These are phyloP conservation scores for Idaea biselata DNA, from an alignment of 2,888 invertebrate genomes.

Conservation along the genomic window DNA sequence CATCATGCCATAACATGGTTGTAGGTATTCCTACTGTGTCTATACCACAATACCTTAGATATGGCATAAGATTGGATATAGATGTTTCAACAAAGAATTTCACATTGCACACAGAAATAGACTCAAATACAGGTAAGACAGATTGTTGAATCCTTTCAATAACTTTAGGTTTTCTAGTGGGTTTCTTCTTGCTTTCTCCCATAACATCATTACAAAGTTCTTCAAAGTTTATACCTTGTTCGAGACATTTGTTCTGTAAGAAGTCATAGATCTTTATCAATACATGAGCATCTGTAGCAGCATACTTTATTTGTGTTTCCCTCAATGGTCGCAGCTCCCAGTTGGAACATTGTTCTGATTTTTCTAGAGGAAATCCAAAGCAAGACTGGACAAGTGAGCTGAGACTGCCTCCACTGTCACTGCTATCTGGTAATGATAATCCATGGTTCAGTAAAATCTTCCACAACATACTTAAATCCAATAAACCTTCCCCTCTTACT, in stretches of 20 bases:
- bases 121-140: slow-evolving; percentile 32
- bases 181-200: slow-evolving; percentile 75
- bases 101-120: slow-evolving; percentile 44
- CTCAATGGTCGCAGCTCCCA: slow-evolving; percentile 93
- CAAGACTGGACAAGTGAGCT: slow-evolving; percentile 88
- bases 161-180: slow-evolving; percentile 60
- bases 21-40: slow-evolving; percentile 83
- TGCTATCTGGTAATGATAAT: slow-evolving; percentile 57
- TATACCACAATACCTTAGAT: slow-evolving; percentile 77
- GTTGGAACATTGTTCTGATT: slow-evolving; percentile 94
- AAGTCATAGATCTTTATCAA: slow-evolving; percentile 89
- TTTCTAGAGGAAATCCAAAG: slow-evolving; percentile 88
- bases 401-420: slow-evolving; percentile 82
- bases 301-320: slow-evolving; percentile 89
- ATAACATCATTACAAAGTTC: slow-evolving; percentile 82
- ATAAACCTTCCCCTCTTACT: slow-evolving; percentile 70
- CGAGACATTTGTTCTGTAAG: slow-evolving; percentile 69
- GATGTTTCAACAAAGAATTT: slow-evolving; percentile 60
- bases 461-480: slow-evolving; percentile 68
- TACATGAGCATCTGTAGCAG: slow-evolving; percentile 94
- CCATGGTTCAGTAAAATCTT: slow-evolving; percentile 59
- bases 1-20: slow-evolving; percentile 69
- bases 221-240: slow-evolving; percentile 81
- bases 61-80: slow-evolving; percentile 51
- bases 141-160: slow-evolving; percentile 42